Conservation (phyloP, 2,888 invertebrate genomes). For the Sussaba pulchella region DNA sequence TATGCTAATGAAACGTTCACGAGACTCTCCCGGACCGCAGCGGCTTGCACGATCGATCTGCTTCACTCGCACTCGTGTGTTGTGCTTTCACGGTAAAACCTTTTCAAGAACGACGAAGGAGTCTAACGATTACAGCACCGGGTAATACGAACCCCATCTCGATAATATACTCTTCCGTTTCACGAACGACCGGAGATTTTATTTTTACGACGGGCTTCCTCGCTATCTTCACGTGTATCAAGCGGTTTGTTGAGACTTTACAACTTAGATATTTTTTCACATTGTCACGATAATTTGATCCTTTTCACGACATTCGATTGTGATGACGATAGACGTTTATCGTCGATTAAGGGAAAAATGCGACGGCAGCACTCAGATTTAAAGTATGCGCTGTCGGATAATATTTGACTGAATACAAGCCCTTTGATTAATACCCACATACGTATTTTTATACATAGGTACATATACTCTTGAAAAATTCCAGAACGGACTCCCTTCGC, state of each 20-base stretch:
- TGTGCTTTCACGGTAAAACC: not conserved
- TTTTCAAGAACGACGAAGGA: constrained; percentile 6
- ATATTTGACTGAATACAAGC: too few relatives aligned
- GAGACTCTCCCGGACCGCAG: constrained; percentile 54
- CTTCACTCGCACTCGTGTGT: constrained; percentile 25
- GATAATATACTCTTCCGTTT: not conserved
- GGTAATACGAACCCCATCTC: constrained; percentile 17
- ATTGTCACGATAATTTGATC: not conserved
- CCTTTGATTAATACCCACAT: too few relatives aligned
- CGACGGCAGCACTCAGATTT: too few relatives aligned
- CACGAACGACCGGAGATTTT: constrained; percentile 14
- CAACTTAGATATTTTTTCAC: constrained; percentile 4
- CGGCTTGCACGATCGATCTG: constrained; percentile 71
- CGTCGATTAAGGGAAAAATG: too few relatives aligned
- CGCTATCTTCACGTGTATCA: not conserved
- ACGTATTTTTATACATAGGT: too few relatives aligned
- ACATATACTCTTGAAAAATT: too few relatives aligned
- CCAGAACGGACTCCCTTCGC: too few relatives aligned
- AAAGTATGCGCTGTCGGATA: too few relatives aligned
- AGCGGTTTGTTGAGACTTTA: not conserved
- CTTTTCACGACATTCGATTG: not conserved
- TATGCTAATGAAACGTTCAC: constrained; percentile 73
- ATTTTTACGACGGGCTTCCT: constrained; percentile 16
- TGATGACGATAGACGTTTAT: too few relatives aligned
- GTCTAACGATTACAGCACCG: constrained; percentile 32